A percentile compares a stretch with the other conserved stretches of the same genome.
Conservation (phyloP, 2,113 vertebrate species). For the Benitochromis conjunctus region DNA sequence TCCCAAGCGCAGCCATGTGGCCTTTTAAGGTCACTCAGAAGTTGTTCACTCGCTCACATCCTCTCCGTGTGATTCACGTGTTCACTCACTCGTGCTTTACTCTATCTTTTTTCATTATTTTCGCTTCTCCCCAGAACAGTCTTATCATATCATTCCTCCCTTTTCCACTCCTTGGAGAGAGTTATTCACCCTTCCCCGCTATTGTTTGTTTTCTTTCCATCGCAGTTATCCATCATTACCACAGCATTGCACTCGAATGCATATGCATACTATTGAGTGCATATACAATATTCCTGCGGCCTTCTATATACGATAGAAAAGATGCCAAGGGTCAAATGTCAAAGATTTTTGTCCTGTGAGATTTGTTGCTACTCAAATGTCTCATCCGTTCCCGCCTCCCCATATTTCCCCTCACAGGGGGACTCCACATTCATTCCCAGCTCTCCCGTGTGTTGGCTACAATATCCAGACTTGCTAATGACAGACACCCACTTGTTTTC, state of each 20-base stretch:
- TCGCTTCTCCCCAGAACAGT: neutral
- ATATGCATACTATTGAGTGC: neutral
- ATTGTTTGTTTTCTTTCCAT: constrained; percentile 4
- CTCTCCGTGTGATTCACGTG: neutral
- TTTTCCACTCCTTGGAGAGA: neutral
- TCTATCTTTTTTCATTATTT: neutral
- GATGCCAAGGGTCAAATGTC: constrained; percentile 26
- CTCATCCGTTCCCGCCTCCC: constrained; percentile 23
- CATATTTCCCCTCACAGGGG: constrained; percentile 11
- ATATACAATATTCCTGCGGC: neutral
- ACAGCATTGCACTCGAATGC: neutral
- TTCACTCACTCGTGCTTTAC: neutral
- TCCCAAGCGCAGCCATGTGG: constrained; percentile 14
- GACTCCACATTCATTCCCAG: constrained; percentile 6
- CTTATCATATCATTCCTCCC: neutral
- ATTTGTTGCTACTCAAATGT: constrained; percentile 15
- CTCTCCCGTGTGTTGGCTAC: constrained; percentile 10
- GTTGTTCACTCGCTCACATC: constrained; percentile 18
- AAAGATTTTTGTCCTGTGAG: constrained; percentile 17
- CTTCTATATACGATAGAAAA: constrained; percentile 3
- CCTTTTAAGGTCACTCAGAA: constrained; percentile 65
- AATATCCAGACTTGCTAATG: constrained; percentile 43
- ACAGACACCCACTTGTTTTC: constrained; percentile 42
- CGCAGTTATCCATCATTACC: neutral
- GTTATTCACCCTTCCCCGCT: neutral